phyloP scores from a whole-genome alignment of 2,888 invertebrate genomes.

The Elysia crispata region DNA sequence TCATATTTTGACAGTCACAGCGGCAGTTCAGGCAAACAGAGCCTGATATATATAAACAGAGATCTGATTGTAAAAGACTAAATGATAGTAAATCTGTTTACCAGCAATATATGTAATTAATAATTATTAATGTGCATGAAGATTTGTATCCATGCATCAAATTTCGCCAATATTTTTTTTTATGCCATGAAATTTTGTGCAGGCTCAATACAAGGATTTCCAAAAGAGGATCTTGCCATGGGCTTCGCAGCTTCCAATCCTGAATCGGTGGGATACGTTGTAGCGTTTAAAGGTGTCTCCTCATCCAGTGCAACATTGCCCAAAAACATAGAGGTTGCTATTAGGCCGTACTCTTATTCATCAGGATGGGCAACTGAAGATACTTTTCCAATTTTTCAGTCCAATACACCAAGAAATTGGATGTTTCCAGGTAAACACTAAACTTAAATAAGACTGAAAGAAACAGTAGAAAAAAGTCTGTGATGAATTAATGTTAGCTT shows the following conservation, averaged over 20 bases:
- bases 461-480: no score
- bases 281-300: slow-evolving; percentile 54
- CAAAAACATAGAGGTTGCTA: slow-evolving; percentile 47
- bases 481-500: no score
- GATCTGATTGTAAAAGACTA: no score
- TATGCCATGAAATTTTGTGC: not conserved
- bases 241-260: slow-evolving; percentile 53
- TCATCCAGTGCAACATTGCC: slow-evolving; percentile 43
- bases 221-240: slow-evolving; percentile 72
- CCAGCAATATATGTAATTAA: no score
- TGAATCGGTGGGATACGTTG: slow-evolving; percentile 31
- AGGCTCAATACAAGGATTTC: slow-evolving; percentile 64
- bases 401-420: slow-evolving; percentile 44
- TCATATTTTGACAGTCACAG: no score
- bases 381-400: slow-evolving; percentile 55
- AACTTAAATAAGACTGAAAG: no score
- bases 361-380: slow-evolving; percentile 55
- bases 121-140: no score
- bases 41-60: no score
- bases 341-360: slow-evolving; percentile 53
- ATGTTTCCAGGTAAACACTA: no score
- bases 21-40: no score
- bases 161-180: not conserved
- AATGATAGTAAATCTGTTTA: no score
- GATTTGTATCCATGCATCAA: not conserved